Evolutionary conservation across 2,888 invertebrate genomes (phyloP), one percentile per base, ranked within the genome.

Genomic region (Brachynemurus nebulosus): DNA sequence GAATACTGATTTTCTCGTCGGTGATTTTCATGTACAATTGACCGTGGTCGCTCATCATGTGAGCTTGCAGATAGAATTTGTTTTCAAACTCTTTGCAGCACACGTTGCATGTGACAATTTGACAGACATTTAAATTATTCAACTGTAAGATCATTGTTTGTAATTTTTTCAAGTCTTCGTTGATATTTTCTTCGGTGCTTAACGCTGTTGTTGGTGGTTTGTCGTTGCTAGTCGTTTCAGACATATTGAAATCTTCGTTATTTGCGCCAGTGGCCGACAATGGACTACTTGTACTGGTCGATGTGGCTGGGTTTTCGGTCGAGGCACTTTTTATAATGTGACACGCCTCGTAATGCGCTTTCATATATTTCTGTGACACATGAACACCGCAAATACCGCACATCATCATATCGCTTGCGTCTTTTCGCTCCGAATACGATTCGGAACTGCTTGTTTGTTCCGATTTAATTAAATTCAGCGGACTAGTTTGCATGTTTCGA

Each of bases 121-220:
- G 69, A 47, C 68, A 68, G 0, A 73, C 76, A 52, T 83, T 83
- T 38, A 86, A 66, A 52, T 85, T 88, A 63, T 86, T 93, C 56
- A 89, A 67, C 64, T 86, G 91, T 55, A 83, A 76, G 55, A 86
- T 86, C 90, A 89, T 93, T 16, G 86, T 86, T 63, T 91, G 90
- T 45, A 91, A 64, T 60, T 90, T 89, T 51, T 88, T 83, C 11
- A 91, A 67, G 61, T 90, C 89, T 61, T 89, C 86, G 14, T 44
- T 44, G 16, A 25, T 44, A 8, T 45, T 35, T 44, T 48, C 44
- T 11, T 46, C 45, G 16, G 37, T 69, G n/a, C n/a, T n/a, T n/a
- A n/a, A n/a, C n/a, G n/a, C n/a, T n/a, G n/a, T n/a, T n/a, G n/a
- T n/a, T 68, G 55, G 60, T 51, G 55, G 61, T 61, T 60, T 59